phyloP scores from a whole-genome alignment of 2,797 vertebrate genomes.

The Anguilla marmorata region DNA sequence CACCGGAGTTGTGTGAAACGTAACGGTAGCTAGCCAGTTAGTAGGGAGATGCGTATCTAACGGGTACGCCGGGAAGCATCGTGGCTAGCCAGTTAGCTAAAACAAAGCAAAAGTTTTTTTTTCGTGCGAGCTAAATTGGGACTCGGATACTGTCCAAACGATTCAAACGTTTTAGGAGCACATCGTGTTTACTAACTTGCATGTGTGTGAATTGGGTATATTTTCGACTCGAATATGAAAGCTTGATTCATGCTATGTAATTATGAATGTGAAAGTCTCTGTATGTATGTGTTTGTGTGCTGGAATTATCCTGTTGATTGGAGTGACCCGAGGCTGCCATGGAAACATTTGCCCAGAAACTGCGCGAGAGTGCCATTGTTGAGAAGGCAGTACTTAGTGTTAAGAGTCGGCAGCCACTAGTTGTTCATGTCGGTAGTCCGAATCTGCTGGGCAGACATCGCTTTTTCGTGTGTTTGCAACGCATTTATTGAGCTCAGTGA shows the following conservation, averaged over 20 bases:
- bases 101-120: not conserved
- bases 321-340: conserved; percentile 34
- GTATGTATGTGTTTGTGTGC: not conserved
- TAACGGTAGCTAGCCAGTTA: not conserved
- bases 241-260: not conserved
- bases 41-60: not conserved
- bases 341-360: conserved; percentile 27
- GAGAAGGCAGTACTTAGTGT: not conserved
- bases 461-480: not conserved
- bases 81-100: not conserved
- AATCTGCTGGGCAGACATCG: not conserved
- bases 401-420: not conserved
- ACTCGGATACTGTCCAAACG: not conserved
- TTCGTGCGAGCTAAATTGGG: not conserved
- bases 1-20: not conserved
- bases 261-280: not conserved
- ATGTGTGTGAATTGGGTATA: not conserved
- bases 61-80: not conserved
- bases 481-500: not conserved
- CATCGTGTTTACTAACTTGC: not conserved
- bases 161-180: not conserved
- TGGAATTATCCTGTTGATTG: conserved; percentile 14
- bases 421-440: not conserved
- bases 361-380: conserved; percentile 7
- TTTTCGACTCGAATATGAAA: not conserved